Base-by-base conservation (phyloP, 1,140 invertebrate species). In the Hyles euphorbiae region DNA sequence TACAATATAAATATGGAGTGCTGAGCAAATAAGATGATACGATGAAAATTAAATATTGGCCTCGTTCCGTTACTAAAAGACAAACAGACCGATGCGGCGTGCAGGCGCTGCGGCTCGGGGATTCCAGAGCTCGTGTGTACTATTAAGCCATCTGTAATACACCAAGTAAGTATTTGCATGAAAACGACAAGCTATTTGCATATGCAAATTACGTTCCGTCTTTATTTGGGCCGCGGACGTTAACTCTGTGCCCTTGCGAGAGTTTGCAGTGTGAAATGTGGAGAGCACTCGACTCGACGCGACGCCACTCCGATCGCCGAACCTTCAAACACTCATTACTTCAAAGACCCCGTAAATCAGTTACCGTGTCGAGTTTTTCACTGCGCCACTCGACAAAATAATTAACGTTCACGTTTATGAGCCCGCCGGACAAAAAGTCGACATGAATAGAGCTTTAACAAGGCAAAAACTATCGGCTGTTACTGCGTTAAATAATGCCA, bases 171-270 rank as follows among this genome's bases (percentile, higher is more conserved):
- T 83, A 84, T 87, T 87, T 83, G 79, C 79, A 83, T 83, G 74
- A 78, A 76, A 82, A 83, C 77, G 79, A 75, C 67, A 69, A 71
- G 63, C 62, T 70, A 88, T 88, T 88, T 84, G 81, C 83, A 86
- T 88, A 88, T 88, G 83, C 74, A 86, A 86, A 88, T 88, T 77
- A 79, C 81, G 78, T 81, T 84, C 77, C 73, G 77, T 80, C 81
- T 86, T 83, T 86, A 85, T 86, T 86, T 80, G 77, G 83, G 73
- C 70, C 77, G 74, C 72, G 72, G 75, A 80, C 71, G 78, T 77
- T 76, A 77, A 77, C 68, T 78, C 76, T 58, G 58, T 65, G 74
- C 81, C 70, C 72, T 84, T 81, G 83, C 83, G 82, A 72, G 79
- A 87, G 85, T 85, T 56, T 12, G 63, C 22, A 32, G 22, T 22